Conservation (phyloP, 2,888 invertebrate genomes). For the Drosophila neotestacea region DNA sequence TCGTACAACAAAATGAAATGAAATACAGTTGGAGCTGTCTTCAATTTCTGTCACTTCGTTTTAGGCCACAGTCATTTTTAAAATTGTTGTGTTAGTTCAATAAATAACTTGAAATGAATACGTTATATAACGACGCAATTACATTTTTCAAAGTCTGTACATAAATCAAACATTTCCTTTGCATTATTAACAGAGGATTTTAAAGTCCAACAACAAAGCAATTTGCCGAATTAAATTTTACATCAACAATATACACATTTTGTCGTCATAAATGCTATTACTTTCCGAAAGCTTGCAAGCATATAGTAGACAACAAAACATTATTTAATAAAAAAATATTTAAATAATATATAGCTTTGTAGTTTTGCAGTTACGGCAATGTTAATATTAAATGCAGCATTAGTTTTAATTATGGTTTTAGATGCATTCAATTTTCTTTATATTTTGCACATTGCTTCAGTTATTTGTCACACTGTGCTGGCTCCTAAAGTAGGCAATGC, state of each 20-base stretch:
- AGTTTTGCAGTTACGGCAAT: neutral
- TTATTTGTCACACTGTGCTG: constrained; percentile 37
- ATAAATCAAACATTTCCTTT: constrained; percentile 1
- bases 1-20: constrained; percentile 9
- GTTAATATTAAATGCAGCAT: neutral
- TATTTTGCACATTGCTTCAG: constrained; percentile 17
- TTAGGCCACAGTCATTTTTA: neutral
- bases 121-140: neutral
- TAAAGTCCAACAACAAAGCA: neutral
- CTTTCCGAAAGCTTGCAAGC: no score
- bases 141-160: neutral
- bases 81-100: neutral
- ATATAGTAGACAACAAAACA: no score
- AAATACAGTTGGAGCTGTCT: constrained; percentile 21
- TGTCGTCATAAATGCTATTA: neutral
- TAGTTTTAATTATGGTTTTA: neutral
- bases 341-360: no score
- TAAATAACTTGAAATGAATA: neutral
- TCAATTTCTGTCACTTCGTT: constrained; percentile 6
- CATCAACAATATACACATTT: neutral
- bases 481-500: constrained; percentile 39
- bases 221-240: neutral
- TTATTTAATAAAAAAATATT: no score
- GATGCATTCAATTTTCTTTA: neutral
- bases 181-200: neutral